These are phyloP conservation scores for Sarcophaga variegata DNA, from an alignment of 2,888 invertebrate species.

Conservation along the genomic window DNA sequence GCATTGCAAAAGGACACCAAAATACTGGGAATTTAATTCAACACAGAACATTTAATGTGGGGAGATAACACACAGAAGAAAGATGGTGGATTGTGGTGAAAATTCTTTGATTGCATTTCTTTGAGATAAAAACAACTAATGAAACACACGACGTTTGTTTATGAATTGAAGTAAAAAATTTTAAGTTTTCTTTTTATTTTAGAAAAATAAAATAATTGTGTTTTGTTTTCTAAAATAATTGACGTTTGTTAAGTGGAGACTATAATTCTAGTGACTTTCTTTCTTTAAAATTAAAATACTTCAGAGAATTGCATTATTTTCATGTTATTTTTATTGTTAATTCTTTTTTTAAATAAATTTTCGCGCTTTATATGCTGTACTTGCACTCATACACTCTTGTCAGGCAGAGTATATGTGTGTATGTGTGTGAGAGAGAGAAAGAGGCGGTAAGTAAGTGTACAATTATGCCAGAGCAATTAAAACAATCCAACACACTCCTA, in stretches of 20 bases:
- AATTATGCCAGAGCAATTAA: conserved; percentile 10
- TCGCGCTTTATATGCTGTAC: conserved; percentile 38
- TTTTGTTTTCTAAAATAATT: too few species aligned
- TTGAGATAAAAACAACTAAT: not conserved
- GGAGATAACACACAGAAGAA: not conserved
- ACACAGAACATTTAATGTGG: not conserved
- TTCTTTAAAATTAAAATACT: too few species aligned
- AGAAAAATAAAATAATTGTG: too few species aligned
- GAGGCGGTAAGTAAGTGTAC: not conserved
- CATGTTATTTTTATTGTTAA: conserved; percentile 27
- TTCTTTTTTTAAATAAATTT: conserved; percentile 21
- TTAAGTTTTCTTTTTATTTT: too few species aligned
- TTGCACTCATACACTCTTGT: not conserved
- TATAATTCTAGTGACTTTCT: too few species aligned
- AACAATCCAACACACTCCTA: not conserved
- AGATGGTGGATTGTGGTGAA: conserved; percentile 22
- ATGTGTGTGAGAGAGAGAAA: not conserved
- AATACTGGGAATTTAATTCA: conserved; percentile 36
- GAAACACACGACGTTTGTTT: not conserved
- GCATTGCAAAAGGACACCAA: not conserved
- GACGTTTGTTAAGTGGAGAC: too few species aligned
- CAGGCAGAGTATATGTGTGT: not conserved
- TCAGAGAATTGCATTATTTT: conserved; percentile 61
- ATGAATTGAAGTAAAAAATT: not conserved
- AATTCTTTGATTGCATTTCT: not conserved